These are phyloP conservation scores for Stenodema calcarata DNA, from an alignment of 2,888 invertebrate species.

Conservation along the genomic window DNA sequence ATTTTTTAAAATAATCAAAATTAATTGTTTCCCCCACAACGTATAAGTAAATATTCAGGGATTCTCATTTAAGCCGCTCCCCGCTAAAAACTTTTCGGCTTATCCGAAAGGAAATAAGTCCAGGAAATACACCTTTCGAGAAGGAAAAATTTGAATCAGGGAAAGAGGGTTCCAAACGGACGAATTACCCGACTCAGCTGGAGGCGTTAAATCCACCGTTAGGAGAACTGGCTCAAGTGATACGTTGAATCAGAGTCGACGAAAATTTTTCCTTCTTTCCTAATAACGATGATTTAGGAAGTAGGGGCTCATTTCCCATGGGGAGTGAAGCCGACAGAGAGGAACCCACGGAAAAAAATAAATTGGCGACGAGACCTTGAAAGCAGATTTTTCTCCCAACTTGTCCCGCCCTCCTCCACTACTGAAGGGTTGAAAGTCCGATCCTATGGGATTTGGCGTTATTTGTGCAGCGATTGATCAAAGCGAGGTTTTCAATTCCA, in stretches of 20 bases:
- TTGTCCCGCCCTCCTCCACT: not conserved
- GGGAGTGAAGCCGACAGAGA: not conserved
- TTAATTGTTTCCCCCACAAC: too few relatives aligned
- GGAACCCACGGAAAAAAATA: not conserved
- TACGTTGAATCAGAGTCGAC: not conserved
- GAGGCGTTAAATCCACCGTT: not conserved
- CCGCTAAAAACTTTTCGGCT: too few relatives aligned
- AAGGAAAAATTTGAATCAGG: not conserved
- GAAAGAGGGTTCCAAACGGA: not conserved
- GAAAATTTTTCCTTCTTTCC: not conserved
- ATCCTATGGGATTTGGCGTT: not conserved
- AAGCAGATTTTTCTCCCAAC: not conserved
- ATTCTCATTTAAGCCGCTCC: too few relatives aligned
- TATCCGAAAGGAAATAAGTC: not conserved
- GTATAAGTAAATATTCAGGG: too few relatives aligned
- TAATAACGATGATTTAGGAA: conserved; percentile 2
- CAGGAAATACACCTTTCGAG: not conserved
- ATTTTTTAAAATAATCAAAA: too few relatives aligned
- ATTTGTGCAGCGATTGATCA: not conserved
- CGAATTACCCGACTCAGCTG: not conserved
- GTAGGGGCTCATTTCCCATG: not conserved
- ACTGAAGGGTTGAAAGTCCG: not conserved
- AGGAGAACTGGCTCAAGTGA: not conserved
- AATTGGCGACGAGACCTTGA: not conserved
- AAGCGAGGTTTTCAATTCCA: not conserved